A percentile compares a stretch with the other conserved stretches of the same genome.
Conservation (phyloP, 2,797 vertebrate species). For the Falco berigora region DNA sequence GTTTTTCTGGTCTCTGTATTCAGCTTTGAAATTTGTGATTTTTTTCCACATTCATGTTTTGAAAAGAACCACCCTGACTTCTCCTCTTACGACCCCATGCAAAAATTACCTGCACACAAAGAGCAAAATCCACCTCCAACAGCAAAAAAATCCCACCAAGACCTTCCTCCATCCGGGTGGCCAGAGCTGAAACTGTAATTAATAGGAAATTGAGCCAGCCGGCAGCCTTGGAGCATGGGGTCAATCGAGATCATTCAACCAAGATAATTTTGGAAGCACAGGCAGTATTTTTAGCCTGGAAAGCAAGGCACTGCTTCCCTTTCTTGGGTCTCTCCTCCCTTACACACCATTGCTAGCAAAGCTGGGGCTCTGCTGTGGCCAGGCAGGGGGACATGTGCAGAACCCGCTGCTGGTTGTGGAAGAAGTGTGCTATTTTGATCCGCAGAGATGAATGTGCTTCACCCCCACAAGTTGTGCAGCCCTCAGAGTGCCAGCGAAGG, state of each 20-base stretch:
- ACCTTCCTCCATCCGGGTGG: neutral
- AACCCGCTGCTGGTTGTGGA: neutral
- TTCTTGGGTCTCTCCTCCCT: neutral
- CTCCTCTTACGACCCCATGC: fast-evolving
- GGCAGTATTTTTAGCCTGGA: constrained; percentile 34
- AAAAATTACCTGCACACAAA: fast-evolving
- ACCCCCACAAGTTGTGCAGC: neutral
- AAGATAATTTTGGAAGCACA: neutral
- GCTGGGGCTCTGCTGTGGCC: neutral
- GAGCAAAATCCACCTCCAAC: neutral
- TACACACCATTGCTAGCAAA: neutral
- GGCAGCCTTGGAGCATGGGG: neutral
- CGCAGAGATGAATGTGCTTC: neutral
- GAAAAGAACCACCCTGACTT: neutral
- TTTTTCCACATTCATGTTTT: neutral
- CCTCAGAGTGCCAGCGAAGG: neutral
- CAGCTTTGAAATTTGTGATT: fast-evolving
- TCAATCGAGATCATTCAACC: neutral
- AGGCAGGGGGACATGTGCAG: neutral
- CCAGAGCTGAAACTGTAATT: neutral
- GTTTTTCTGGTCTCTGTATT: neutral
- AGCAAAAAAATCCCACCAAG: neutral
- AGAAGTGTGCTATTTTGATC: neutral
- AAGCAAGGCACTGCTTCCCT: neutral
- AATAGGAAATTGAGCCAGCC: neutral